Conservation (phyloP, 2,888 invertebrate genomes). For the Amphipyra berbera region DNA sequence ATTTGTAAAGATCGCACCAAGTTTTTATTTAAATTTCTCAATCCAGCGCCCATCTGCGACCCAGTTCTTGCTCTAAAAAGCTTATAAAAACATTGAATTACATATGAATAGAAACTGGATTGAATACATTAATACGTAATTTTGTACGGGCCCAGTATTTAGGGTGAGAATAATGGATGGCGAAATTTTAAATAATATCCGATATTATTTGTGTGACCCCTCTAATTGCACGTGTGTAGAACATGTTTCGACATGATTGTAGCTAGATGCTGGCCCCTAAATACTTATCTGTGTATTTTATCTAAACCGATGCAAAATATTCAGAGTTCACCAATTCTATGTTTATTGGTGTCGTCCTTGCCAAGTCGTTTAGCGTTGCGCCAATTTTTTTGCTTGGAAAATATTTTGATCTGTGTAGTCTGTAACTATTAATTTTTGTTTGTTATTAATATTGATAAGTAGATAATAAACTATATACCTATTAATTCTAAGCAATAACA, state of each 20-base stretch:
- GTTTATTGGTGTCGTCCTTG: no score
- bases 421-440: no score
- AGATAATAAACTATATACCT: no score
- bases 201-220: slow-evolving; percentile 70
- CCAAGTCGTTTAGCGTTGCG: no score
- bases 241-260: slow-evolving; percentile 79
- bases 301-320: slow-evolving; percentile 17
- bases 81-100: slow-evolving; percentile 86
- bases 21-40: slow-evolving; percentile 86
- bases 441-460: no score
- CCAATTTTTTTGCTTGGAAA: no score
- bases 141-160: slow-evolving; percentile 84
- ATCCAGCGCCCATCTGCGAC: slow-evolving; percentile 84
- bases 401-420: no score
- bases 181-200: slow-evolving; percentile 79
- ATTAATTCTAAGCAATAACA: neutral
- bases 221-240: slow-evolving; percentile 79
- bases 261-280: slow-evolving; percentile 64
- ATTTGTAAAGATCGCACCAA: slow-evolving; percentile 72
- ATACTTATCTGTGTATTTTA: slow-evolving; percentile 19
- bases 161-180: slow-evolving; percentile 84
- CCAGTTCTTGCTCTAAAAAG: slow-evolving; percentile 83
- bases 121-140: slow-evolving; percentile 88
- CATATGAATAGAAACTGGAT: slow-evolving; percentile 89
- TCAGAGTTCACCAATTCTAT: neutral